These are phyloP conservation scores for Psettodes erumei DNA, from an alignment of 2,113 vertebrate genomes.

Conservation along the genomic window DNA sequence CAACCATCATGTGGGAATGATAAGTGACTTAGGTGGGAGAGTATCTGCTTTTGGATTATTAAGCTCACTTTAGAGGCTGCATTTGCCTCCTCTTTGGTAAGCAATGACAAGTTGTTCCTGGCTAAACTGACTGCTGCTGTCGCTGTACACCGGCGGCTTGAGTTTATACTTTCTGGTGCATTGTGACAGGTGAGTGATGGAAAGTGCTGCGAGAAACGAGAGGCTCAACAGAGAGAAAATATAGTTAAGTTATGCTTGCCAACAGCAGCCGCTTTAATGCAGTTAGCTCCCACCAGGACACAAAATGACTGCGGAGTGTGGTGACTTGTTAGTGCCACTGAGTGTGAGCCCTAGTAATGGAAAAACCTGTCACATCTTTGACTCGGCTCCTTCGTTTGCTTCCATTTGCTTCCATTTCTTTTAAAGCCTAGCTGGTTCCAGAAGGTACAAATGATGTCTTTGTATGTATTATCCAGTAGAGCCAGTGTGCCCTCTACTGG, in stretches of 20 bases:
- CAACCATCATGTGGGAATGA: conserved; percentile 52
- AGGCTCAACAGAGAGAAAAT: background rate
- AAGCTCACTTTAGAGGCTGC: conserved; percentile 39
- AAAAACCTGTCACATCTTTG: conserved; percentile 51
- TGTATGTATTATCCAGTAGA: conserved; percentile 37
- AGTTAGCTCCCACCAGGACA: conserved; percentile 46
- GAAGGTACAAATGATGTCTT: conserved; percentile 29
- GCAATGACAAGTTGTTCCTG: conserved; percentile 14
- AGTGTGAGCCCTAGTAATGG: conserved; percentile 34
- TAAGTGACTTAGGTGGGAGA: conserved; percentile 56
- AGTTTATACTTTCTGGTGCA: conserved; percentile 19
- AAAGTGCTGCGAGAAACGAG: conserved; percentile 1
- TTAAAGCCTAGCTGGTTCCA: conserved; percentile 16
- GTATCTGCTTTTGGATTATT: conserved; percentile 54
- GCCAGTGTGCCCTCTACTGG: conserved; percentile 69
- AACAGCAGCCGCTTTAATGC: conserved; percentile 54
- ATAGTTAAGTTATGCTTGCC: conserved; percentile 32
- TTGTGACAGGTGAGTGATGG: conserved; percentile 36
- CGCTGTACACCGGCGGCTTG: conserved; percentile 23
- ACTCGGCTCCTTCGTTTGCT: no score
- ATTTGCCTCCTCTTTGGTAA: conserved; percentile 15
- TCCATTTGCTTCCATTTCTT: conserved; percentile 28
- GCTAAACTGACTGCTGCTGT: conserved; percentile 14
- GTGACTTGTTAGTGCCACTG: conserved; percentile 34
- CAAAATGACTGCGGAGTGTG: conserved; percentile 35